Percentiles rank a stretch among this genome's conserved stretches.
These are phyloP conservation scores for Drosophila anomalata DNA, from an alignment of 2,888 invertebrate genomes.

Conservation along the genomic window DNA sequence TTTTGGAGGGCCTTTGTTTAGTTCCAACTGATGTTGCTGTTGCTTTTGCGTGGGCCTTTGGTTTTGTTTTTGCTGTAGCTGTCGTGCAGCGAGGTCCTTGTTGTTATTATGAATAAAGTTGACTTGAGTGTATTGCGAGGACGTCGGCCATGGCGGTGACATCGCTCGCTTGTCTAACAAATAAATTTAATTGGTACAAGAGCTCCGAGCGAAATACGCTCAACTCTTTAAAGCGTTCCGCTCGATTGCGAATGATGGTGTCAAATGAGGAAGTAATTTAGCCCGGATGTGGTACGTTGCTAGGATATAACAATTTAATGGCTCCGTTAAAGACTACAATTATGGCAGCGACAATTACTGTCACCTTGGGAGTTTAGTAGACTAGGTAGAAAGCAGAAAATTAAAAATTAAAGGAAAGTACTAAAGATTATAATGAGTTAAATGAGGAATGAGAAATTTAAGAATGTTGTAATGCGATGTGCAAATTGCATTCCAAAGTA, in stretches of 20 bases:
- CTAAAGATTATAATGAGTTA: neutral
- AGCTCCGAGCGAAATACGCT: conserved; percentile 29
- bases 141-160: conserved; percentile 49
- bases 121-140: conserved; percentile 58
- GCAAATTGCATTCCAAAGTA: too few relatives aligned
- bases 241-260: conserved; percentile 19
- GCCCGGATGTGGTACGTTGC: conserved; percentile 13
- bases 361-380: conserved; percentile 10
- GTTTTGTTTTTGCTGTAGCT: conserved; percentile 7
- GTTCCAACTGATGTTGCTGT: conserved; percentile 15
- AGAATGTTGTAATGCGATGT: too few relatives aligned
- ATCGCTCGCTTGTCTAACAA: conserved; percentile 57
- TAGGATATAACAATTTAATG: conserved; percentile 23
- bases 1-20: conserved; percentile 64
- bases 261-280: conserved; percentile 30
- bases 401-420: neutral
- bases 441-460: too few relatives aligned
- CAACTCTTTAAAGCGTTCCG: conserved; percentile 45
- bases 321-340: conserved; percentile 17
- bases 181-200: conserved; percentile 71
- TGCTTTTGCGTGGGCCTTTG: neutral
- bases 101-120: conserved; percentile 54
- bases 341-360: conserved; percentile 22
- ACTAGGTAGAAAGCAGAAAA: conserved; percentile 2
- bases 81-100: conserved; percentile 29